phyloP scores from a whole-genome alignment of 2,797 vertebrate species.

The Craterocephalus amniculus region DNA sequence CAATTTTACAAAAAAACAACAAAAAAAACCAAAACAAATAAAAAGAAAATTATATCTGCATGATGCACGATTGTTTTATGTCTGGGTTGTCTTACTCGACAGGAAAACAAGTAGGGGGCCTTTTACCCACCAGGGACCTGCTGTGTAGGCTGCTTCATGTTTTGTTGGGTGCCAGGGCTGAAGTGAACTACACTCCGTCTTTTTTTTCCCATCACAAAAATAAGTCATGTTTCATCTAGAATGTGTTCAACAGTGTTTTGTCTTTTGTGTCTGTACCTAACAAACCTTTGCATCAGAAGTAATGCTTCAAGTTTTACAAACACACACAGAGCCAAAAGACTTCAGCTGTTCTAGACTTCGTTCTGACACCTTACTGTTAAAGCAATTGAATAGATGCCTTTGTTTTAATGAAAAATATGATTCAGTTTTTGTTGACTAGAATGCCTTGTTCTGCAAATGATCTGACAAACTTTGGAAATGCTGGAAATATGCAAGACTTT shows the following conservation, averaged over 20 bases:
- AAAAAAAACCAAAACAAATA: too few species aligned
- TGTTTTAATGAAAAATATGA: too few species aligned
- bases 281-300: background rate
- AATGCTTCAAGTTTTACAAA: background rate
- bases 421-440: too few species aligned
- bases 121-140: background rate
- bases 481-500: too few species aligned
- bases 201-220: background rate
- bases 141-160: background rate
- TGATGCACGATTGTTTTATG: background rate
- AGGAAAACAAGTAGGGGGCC: background rate
- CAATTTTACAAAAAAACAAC: background rate
- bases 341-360: too few species aligned
- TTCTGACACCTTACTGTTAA: too few species aligned
- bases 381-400: too few species aligned
- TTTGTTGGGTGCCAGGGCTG: background rate
- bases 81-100: background rate
- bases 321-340: too few species aligned
- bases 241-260: background rate
- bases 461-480: too few species aligned
- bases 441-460: too few species aligned
- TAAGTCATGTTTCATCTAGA: background rate
- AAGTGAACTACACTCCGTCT: background rate
- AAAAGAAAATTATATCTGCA: background rate
- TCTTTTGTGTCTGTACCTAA: background rate